These are phyloP conservation scores for Elephas maximus DNA, from an alignment of 2,113 vertebrate species.

Conservation along the genomic window DNA sequence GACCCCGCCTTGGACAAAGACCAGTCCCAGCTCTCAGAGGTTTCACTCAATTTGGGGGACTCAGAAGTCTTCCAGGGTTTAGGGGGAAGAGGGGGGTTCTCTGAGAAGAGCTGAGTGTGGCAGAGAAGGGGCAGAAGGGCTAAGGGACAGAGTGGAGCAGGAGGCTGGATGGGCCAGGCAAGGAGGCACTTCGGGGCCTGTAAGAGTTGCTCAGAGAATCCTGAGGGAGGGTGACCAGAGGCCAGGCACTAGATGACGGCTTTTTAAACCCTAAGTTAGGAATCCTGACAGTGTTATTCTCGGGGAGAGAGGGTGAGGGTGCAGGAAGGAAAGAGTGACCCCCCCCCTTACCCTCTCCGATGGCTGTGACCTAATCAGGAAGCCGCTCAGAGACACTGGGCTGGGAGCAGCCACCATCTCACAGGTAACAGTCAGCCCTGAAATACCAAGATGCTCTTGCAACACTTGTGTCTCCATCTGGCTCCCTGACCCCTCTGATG, in stretches of 20 bases:
- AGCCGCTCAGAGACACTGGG: neutral
- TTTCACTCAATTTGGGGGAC: neutral
- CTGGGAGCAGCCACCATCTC: neutral
- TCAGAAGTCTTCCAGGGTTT: accelerated
- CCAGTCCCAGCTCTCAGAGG: too few species aligned
- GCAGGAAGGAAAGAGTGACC: neutral
- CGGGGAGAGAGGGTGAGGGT: accelerated
- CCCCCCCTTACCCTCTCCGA: neutral
- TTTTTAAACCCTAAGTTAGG: accelerated
- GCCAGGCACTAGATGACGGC: accelerated
- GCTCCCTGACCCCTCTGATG: too few species aligned
- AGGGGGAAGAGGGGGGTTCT: neutral
- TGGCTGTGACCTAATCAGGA: constrained; percentile 6
- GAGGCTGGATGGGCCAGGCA: too few species aligned
- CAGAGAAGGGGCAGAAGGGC: neutral
- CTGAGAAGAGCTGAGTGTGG: accelerated
- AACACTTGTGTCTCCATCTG: neutral
- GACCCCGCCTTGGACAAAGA: neutral
- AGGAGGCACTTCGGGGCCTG: neutral
- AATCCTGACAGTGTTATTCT: accelerated
- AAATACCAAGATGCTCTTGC: accelerated
- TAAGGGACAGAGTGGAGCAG: accelerated
- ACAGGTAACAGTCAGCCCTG: neutral
- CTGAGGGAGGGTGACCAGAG: neutral
- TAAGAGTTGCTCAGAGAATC: neutral